Base-by-base conservation (phyloP, 2,888 invertebrate species). In the Ecdyonurus torrentis region DNA sequence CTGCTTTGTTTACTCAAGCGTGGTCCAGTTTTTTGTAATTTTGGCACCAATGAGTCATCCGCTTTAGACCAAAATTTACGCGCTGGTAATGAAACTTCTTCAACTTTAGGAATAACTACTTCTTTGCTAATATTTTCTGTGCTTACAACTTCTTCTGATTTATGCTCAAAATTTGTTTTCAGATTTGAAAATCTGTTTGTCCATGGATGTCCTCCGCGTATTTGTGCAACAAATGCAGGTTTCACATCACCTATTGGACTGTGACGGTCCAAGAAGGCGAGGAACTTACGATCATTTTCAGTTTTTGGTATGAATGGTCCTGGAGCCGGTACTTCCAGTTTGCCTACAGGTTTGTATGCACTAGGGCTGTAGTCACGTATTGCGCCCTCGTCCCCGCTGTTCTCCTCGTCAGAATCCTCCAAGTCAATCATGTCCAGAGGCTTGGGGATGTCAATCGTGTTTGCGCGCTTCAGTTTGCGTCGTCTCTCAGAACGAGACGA, bases 401-500 rank as follows among this genome's bases (percentile, higher is more conserved):
- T 67, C 23, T 79, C 78, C 60, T 80, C 79, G 20, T 79, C 78
- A 64, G 76, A 76, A 65, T 74, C 74, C 62, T 74, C 73, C 59
- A 76, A 76, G 66, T 74, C 76, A 63, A 74, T 74, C n/a, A 68
- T 68, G 5, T 69, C 68, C 74, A 79, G 67, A 0, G 84, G 82
- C 70, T 88, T 88, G 0, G 91, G 90, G 71, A 91, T 90, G 71
- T 91, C 91, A 66, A 91, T 89, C 1, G 92, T 92, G 69, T 92
- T 92, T 2, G 91, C 91, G 19, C 91, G 81, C 74, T 91, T 91
- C 84, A 91, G 88, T 69, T 86, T 83, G 23, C 84, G 77, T 71
- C 87, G 89, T 68, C 86, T 86, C 65, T 78, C 81, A 61, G 77
- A 77, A n/a, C 55, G 55, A 7, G 55, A 55, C 7, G 67, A 63